A percentile compares a stretch with the other conserved stretches of the same genome.
Conservation (phyloP, 2,113 vertebrate genomes). For the Phalacrocorax pelagicus region DNA sequence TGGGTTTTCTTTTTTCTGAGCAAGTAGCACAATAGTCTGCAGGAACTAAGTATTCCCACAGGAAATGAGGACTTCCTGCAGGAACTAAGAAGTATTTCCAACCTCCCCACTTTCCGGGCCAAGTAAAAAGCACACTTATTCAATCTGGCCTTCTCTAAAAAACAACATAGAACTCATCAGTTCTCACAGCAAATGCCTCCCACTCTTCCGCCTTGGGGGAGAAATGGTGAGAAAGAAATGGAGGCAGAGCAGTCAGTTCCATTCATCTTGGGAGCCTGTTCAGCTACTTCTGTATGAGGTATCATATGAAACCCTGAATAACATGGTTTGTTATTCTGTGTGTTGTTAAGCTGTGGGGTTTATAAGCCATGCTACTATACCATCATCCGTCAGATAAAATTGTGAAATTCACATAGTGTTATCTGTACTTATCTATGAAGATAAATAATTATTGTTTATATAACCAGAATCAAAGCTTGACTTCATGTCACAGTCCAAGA, state of each 20-base stretch:
- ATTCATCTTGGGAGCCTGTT: not conserved
- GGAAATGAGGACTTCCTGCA: constrained; percentile 55
- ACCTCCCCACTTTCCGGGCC: constrained; percentile 28
- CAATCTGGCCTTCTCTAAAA: constrained; percentile 5
- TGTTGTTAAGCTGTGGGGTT: not conserved
- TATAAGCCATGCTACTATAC: not conserved
- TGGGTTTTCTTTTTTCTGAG: constrained; percentile 11
- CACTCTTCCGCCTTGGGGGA: constrained; percentile 5
- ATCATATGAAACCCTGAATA: not conserved
- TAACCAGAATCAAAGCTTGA: constrained; percentile 40
- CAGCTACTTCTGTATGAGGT: not conserved
- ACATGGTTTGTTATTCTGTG: not conserved
- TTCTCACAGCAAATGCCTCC: constrained; percentile 38
- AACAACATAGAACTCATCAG: constrained; percentile 25
- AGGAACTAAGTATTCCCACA: constrained; percentile 48
- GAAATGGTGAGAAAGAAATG: constrained; percentile 29
- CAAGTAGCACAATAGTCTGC: constrained; percentile 37
- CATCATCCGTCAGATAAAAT: not conserved
- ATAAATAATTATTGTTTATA: constrained; percentile 26
- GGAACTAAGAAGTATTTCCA: constrained; percentile 57
- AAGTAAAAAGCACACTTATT: constrained; percentile 32
- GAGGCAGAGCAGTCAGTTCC: not conserved
- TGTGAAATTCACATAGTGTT: not conserved
- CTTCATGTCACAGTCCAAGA: not conserved
- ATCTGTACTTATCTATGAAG: constrained; percentile 9